Conservation (phyloP, 2,797 vertebrate species). For the Iguana delicatissima region DNA sequence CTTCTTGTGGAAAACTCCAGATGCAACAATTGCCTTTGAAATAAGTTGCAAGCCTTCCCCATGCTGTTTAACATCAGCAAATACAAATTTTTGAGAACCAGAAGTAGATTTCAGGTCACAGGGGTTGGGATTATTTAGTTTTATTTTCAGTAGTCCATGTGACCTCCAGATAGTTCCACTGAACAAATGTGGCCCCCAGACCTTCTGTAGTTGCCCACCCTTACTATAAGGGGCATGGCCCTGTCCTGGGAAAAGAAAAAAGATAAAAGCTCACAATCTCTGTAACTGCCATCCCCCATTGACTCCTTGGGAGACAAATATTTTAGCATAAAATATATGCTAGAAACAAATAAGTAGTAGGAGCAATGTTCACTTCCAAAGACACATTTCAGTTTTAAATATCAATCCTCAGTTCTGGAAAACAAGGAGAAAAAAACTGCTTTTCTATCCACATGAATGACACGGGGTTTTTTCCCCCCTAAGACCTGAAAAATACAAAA, state of each 20-base stretch:
- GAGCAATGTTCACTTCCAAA: not conserved
- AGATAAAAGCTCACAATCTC: not conserved
- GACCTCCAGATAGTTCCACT: too few relatives aligned
- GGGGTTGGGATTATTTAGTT: too few relatives aligned
- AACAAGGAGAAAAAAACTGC: not conserved
- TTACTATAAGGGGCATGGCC: not conserved
- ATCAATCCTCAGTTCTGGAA: not conserved
- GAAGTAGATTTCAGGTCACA: too few relatives aligned
- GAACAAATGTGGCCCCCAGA: too few relatives aligned
- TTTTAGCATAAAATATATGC: not conserved
- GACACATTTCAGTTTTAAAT: constrained; percentile 10
- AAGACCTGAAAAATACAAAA: constrained; percentile 22
- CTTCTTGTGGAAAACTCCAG: too few relatives aligned
- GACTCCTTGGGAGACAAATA: not conserved
- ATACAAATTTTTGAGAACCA: too few relatives aligned
- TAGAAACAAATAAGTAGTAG: not conserved
- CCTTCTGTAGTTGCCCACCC: too few relatives aligned
- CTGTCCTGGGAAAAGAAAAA: not conserved
- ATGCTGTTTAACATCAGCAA: too few relatives aligned
- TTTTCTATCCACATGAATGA: not conserved
- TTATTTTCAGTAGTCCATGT: too few relatives aligned
- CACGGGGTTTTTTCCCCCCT: not conserved
- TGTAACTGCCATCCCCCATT: not conserved
- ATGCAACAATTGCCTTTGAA: too few relatives aligned
- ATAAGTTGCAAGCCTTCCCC: too few relatives aligned